Evolutionary conservation across 1,140 invertebrate species (phyloP).

Genomic region (Brachionus rubens): DNA sequence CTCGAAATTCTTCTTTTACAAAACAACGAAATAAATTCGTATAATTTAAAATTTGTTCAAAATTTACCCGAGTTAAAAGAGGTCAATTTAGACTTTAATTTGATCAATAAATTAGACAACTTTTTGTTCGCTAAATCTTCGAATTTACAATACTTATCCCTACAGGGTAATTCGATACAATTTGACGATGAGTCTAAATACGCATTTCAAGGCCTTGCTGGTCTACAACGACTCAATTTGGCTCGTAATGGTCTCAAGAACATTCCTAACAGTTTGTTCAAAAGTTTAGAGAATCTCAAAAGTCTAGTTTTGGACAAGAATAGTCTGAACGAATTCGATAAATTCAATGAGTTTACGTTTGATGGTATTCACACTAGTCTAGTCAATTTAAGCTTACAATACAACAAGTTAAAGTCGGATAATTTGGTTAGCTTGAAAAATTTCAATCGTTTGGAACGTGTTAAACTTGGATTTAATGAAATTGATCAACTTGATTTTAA

Average conservation of each 20-base stretch:
- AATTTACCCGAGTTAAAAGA: slow-evolving; percentile 7
- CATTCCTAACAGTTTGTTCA: neutral
- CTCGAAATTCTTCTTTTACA: slow-evolving; percentile 26
- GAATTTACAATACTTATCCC: neutral
- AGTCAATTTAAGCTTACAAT: slow-evolving; percentile 22
- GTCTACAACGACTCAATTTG: neutral
- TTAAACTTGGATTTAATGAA: slow-evolving; percentile 23
- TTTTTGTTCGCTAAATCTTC: neutral
- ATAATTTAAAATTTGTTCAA: slow-evolving; percentile 21
- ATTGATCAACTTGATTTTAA: neutral
- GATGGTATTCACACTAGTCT: neutral
- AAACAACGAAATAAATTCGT: slow-evolving; percentile 45
- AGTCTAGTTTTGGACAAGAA: slow-evolving; percentile 36
- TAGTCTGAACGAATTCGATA: slow-evolving; percentile 11
- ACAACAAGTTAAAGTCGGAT: neutral
- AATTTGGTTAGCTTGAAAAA: neutral
- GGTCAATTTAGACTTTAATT: slow-evolving; percentile 44
- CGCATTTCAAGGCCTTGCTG: neutral
- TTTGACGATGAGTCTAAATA: neutral
- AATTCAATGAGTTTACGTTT: slow-evolving; percentile 22
- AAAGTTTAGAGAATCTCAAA: neutral
- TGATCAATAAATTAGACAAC: neutral
- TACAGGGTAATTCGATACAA: slow-evolving; percentile 32
- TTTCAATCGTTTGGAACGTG: neutral
- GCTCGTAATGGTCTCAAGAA: slow-evolving; percentile 32